Base-by-base conservation (phyloP, 2,113 vertebrate genomes). In the Mus musculus region DNA sequence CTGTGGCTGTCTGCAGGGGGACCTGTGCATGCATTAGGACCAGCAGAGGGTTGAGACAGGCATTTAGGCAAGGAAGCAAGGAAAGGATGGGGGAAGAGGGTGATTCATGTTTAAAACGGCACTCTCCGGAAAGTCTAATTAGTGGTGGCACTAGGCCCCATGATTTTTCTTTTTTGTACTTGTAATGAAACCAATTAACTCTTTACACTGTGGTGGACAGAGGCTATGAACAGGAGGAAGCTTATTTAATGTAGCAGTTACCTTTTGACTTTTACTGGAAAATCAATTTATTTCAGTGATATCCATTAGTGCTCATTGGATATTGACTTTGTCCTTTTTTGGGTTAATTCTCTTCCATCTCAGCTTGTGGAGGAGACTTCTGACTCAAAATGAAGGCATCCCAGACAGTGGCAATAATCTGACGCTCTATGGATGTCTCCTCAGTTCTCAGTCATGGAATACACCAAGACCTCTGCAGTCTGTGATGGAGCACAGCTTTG, bases 261-360 rank as follows among this genome's bases (percentile, higher is more conserved):
- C 96, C 97, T 98, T 97, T 98, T 97, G 97, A 92, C 96, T 96
- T 97, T 96, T 97, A 97, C 96, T 86, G 94, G 97, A 97, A 98
- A 97, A 97, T 97, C 96, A 96, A 82, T 98, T 97, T 94, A 94
- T 96, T 97, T 69, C 16, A 69, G 67, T 69, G 67, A 69, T 36
- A 17, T 36, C 5, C 67, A 69, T 89, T 81, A 92, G 89, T 78
- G 91, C 80, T 63, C 86, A 94, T 46, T 96, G 69, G 90, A 94
- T 95, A 0, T 2, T 52, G 59, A 65, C 82, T 42, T 30, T 9
- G 11, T 28, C 39, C 54, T 52, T 42, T 17, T 80, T 52, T 75
- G 52, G 67, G 81, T 49, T 22, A 28, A 39, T 12, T 10, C 36
- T 52, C 52, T 75, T 12, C 63, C 46, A 54, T 39, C n/a, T 78